Conservation (phyloP, 2,113 vertebrate genomes). For the Pelmatolapia mariae region DNA sequence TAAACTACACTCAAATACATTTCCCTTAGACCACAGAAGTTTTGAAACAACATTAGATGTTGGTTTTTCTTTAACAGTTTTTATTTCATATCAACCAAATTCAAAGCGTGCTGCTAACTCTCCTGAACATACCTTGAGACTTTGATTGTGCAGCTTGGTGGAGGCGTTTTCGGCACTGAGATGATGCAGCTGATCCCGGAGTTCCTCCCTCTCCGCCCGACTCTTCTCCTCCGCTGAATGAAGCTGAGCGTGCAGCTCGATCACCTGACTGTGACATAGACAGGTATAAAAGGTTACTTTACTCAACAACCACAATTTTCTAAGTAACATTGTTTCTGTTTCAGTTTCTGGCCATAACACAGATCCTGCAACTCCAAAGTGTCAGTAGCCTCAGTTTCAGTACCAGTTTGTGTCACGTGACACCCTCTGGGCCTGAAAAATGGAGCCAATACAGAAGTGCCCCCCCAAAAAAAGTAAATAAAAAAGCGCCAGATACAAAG, state of each 20-base stretch:
- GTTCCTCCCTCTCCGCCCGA: conserved; percentile 69
- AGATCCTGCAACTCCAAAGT: neutral
- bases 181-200: conserved; percentile 74
- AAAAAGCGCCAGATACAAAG: rapidly evolving
- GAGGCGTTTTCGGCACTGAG: conserved; percentile 67
- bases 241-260: conserved; percentile 72
- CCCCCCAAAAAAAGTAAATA: neutral
- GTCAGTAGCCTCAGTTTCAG: neutral
- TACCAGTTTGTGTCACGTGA: neutral
- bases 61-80: neutral
- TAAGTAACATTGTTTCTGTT: rapidly evolving
- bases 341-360: neutral
- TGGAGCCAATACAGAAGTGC: neutral
- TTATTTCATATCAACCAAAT: neutral
- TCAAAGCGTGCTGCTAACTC: neutral
- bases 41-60: neutral
- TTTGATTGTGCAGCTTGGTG: conserved; percentile 80
- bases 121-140: conserved; percentile 71
- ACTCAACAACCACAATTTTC: neutral
- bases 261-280: conserved; percentile 67
- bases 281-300: neutral
- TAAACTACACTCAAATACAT: rapidly evolving
- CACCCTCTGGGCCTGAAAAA: neutral
- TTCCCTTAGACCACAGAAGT: neutral
- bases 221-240: conserved; percentile 71